Base-by-base conservation (phyloP, 2,888 invertebrate genomes). In the Andrena bicolor region DNA sequence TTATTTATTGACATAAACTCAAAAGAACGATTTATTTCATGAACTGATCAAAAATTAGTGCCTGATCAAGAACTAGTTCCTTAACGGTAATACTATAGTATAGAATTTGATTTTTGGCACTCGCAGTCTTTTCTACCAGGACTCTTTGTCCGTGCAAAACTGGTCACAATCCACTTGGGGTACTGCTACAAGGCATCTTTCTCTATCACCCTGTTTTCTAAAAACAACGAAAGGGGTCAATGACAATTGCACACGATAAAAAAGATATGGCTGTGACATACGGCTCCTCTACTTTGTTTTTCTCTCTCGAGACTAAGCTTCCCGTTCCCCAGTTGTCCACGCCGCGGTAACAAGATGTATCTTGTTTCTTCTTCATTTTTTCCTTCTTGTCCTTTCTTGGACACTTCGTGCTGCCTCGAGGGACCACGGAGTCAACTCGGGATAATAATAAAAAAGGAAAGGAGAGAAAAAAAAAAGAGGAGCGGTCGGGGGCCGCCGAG, bases 371-470 rank as follows among this genome's bases (percentile, higher is more conserved):
- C 13, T 61, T 64, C 51, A 13, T 32, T 60, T 58, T 56, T 49
- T 16, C 16, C 41, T 28, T 41, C n/a, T 23, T n/a, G 49, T 20
- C 49, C 61, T 35, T 66, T 51, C 66, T 49, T 32, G 74, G 60
- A 66, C 70, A 76, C 79, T 79, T 80, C 61, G 35, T 53, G 58
- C 16, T 71, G 74, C 26, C 73, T 53, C 63, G 30, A 63, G 74
- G 66, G 71, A 76, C 86, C 58, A 28, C 82, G 66, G 72, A 78
- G 73, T 82, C 76, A 77, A 74, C 61, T 49, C 6, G 49, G 35
- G 74, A 69, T 76, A 76, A 79, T 79, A 80, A 83, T 73, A 82
- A 84, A 82, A 79, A 84, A 76, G 71, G 58, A 76, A 28, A 71
- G 26, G 1, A 56, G 1, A 56, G 28, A 28, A 61, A 41, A 8